Base-by-base conservation (phyloP, 2,113 vertebrate genomes). In the Carassius carassius region DNA sequence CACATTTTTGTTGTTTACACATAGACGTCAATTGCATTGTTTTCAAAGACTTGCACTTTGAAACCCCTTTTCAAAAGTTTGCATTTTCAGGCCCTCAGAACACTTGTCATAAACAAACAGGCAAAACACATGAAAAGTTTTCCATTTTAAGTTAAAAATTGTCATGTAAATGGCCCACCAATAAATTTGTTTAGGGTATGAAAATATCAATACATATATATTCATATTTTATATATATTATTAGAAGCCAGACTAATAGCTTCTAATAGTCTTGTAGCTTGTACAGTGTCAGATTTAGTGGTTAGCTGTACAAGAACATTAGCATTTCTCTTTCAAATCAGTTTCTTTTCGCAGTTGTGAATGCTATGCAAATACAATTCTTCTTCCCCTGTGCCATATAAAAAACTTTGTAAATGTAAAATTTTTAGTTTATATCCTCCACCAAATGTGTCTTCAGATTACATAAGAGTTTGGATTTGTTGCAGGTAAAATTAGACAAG, bases 231-330 rank as follows among this genome's bases (percentile, higher is more conserved):
- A 10, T 11, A n/a, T 60, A 60, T 9, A 60, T 10, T 60, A n/a
- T 10, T 60, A 3, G 21, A 65, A 13, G 29, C 23, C 12, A 65
- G 23, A 5, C 62, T 2, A 29, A 13, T 63, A 63, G 62, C 23
- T 65, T 65, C 11, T 23, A 65, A 65, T n/a, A n/a, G n/a, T n/a
- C n/a, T n/a, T n/a, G n/a, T 70, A 67, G 65, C 65, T 67, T 35
- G 63, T 35, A 32, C 63, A 10, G 29, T 67, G 32, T 67, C 29
- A 63, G 11, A 35, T 32, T 29, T 35, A 67, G 63, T 67, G 25
- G 16, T 37, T 41, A 41, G 41, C 41, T 70, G 17, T 21, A 21
- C 0, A 44, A 10, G 9, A n/a, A 72, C 4, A 35, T 69, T 17
- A 10, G 9, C 3, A 19, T 69, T 17, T 69, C 12, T 29, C 14